Percentiles rank a stretch among this genome's conserved stretches.
These are phyloP conservation scores for Diadegma fenestrale DNA, from an alignment of 2,888 invertebrate species.

Conservation along the genomic window DNA sequence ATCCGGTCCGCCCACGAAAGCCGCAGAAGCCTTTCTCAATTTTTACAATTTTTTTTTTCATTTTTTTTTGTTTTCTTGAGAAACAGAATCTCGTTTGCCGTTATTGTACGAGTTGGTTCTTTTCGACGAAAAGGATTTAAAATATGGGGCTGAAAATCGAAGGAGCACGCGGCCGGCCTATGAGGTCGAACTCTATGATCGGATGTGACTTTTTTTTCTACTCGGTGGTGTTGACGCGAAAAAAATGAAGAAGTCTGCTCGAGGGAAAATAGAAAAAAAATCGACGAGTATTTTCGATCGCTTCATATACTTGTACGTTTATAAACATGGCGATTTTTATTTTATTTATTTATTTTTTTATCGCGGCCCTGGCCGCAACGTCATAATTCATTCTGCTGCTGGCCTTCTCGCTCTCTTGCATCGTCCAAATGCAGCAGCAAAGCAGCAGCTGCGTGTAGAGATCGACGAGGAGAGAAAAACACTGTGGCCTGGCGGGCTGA, in stretches of 20 bases:
- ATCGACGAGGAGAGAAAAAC: conserved; percentile 30
- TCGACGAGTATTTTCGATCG: conserved; percentile 57
- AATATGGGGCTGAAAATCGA: conserved; percentile 47
- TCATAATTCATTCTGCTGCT: conserved; percentile 66
- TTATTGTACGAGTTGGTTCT: conserved; percentile 50
- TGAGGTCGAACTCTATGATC: conserved; percentile 46
- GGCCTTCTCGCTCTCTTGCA: conserved; percentile 57
- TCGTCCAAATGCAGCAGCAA: conserved; percentile 55
- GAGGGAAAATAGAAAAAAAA: conserved; percentile 37
- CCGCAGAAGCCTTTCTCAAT: conserved; percentile 39
- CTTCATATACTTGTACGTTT: conserved; percentile 24
- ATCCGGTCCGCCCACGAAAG: conserved; percentile 80
- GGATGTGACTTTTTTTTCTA: conserved; percentile 43
- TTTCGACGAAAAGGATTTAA: conserved; percentile 54
- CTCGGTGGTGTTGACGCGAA: conserved; percentile 62
- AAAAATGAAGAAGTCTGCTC: conserved; percentile 49
- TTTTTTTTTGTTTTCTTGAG: conserved; percentile 21
- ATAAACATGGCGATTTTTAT: conserved; percentile 22
- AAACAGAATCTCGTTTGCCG: conserved; percentile 55
- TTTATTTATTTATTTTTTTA: background rate
- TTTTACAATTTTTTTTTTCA: background rate
- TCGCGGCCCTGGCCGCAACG: conserved; percentile 58
- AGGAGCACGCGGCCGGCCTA: conserved; percentile 3
- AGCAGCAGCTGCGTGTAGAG: conserved; percentile 61
- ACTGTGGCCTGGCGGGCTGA: conserved; percentile 39